Conservation (phyloP, 1,140 invertebrate genomes). For the Portunus trituberculatus region DNA sequence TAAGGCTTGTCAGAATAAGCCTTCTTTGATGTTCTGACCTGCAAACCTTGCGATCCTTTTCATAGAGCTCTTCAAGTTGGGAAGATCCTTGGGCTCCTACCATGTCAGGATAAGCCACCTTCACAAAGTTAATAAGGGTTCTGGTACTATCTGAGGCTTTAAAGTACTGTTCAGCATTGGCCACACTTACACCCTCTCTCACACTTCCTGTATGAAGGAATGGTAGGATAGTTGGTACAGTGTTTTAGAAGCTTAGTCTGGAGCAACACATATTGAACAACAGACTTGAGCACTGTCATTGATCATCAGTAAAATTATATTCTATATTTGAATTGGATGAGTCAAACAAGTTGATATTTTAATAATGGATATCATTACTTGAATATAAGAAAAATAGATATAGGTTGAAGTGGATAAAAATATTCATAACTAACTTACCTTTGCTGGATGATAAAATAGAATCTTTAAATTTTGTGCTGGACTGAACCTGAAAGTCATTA, state of each 20-base stretch:
- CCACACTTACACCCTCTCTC: slow-evolving; percentile 7
- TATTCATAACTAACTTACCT: slow-evolving; percentile 45
- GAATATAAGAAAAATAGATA: too few relatives aligned
- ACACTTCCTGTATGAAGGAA: slow-evolving; percentile 69
- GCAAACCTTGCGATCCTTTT: slow-evolving; percentile 85
- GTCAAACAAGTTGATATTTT: too few relatives aligned
- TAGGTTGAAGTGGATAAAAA: not conserved
- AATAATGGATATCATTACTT: too few relatives aligned
- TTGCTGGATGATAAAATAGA: not conserved
- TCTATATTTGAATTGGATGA: too few relatives aligned
- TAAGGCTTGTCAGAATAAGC: not conserved
- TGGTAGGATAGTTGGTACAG: too few relatives aligned
- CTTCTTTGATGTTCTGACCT: slow-evolving; percentile 80
- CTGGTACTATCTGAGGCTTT: slow-evolving; percentile 82
- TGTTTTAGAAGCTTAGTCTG: too few relatives aligned
- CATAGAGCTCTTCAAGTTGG: slow-evolving; percentile 84
- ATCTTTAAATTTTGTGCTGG: slow-evolving; percentile 64
- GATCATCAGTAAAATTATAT: too few relatives aligned
- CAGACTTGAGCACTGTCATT: too few relatives aligned
- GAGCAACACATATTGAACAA: too few relatives aligned
- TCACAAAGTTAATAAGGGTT: slow-evolving; percentile 86
- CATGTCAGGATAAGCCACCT: slow-evolving; percentile 89
- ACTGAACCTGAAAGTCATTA: slow-evolving; percentile 56
- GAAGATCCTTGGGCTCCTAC: slow-evolving; percentile 82
- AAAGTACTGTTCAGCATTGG: slow-evolving; percentile 79